Evolutionary conservation across 1,140 invertebrate genomes (phyloP), one percentile per base, ranked within the genome.

Genomic region (Chironomus tepperi): DNA sequence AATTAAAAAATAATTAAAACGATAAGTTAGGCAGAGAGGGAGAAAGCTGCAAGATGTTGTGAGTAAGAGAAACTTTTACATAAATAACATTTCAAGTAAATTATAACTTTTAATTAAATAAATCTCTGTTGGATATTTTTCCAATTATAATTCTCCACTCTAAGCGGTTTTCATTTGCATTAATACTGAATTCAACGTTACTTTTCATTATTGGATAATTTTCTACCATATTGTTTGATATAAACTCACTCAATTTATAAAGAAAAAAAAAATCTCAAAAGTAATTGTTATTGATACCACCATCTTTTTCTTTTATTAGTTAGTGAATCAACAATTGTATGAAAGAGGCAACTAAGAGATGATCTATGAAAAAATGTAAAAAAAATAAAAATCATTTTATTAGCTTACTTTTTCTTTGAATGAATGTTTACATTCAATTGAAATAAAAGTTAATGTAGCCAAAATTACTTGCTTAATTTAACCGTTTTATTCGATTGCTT

Each of bases 91-190:
- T 57, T 57, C 47, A 57, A 18, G 65, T 19, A 21, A 15, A 70
- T 18, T 70, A 18, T 21, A 70, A 9, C 9, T 21, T 21, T 21
- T 70, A 70, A 70, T 70, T 70, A 70, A 70, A 70, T 70, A 21
- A 70, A 70, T 70, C 65, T 19, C 65, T 9, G 65, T 16, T 70
- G 65, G 65, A 70, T 70, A 16, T 18, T 70, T 70, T 57, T 70
- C 18, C 65, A 70, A 70, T 70, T 70, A 70, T 70, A 18, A 34
- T 2, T 34, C 24, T 34, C 24, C 24, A 34, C 24, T 34, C 24
- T 34, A 34, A 34, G 24, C 24, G 24, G 24, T 34, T 34, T 34
- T 34, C 24, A 34, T 34, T 34, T 34, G 24, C 24, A 34, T 34
- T 34, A 34, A 34, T 34, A 34, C 24, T 34, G 24, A 34, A 34